Conservation (phyloP, 2,797 vertebrate genomes). For the Oreochromis mossambicus region DNA sequence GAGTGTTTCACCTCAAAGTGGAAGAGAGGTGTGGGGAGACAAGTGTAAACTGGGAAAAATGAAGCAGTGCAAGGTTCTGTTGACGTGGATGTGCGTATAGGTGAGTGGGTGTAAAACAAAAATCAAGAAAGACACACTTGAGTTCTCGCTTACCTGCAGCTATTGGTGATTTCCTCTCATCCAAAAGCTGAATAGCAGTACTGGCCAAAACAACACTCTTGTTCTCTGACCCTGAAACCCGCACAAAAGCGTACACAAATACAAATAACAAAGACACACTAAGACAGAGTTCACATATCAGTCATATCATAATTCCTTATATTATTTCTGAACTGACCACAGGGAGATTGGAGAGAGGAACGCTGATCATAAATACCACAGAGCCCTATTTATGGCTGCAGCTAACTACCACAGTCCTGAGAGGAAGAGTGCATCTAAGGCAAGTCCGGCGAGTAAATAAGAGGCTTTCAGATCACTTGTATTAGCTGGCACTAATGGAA, state of each 20-base stretch:
- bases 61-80: slow-evolving; percentile 4
- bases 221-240: slow-evolving; percentile 83
- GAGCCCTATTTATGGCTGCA: slow-evolving; percentile 34
- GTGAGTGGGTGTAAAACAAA: neutral
- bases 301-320: slow-evolving; percentile 28
- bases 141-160: slow-evolving; percentile 86
- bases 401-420: slow-evolving; percentile 23
- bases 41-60: slow-evolving; percentile 3
- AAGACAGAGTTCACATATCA: slow-evolving; percentile 23
- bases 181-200: slow-evolving; percentile 92
- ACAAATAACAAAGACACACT: neutral
- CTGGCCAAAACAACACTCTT: slow-evolving; percentile 95
- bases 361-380: slow-evolving; percentile 32
- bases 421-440: slow-evolving; percentile 54
- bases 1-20: slow-evolving; percentile 15
- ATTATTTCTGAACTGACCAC: slow-evolving; percentile 41
- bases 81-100: neutral
- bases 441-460: slow-evolving; percentile 57
- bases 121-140: slow-evolving; percentile 18
- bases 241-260: slow-evolving; percentile 1
- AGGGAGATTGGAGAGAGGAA: slow-evolving; percentile 27
- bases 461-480: slow-evolving; percentile 64
- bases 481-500: slow-evolving; percentile 69
- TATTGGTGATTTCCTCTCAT: slow-evolving; percentile 96
- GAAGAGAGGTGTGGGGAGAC: neutral